A percentile compares a stretch with the other conserved stretches of the same genome.
Evolutionary conservation across 2,888 invertebrate genomes (phyloP).

Genomic region (Cerceris rybyensis): DNA sequence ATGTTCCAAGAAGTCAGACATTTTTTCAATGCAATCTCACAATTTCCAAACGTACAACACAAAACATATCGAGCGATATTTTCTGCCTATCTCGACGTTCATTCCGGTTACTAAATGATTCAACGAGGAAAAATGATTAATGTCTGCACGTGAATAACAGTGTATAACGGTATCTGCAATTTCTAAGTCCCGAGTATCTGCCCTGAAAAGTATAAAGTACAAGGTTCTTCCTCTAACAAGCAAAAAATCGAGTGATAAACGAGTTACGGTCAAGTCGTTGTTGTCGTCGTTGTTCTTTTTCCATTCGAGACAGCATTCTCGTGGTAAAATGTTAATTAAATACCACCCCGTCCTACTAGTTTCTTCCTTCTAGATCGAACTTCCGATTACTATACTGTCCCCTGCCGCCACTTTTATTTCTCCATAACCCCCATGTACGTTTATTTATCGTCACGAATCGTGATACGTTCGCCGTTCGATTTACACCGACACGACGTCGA

Average conservation of each 20-base stretch:
- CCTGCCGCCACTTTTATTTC: background rate
- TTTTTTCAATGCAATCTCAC: too few relatives aligned
- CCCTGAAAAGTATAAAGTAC: background rate
- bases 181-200: background rate
- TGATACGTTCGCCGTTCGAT: conserved; percentile 35
- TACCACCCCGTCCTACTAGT: background rate
- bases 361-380: background rate
- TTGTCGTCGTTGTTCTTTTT: background rate
- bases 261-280: background rate
- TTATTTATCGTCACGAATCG: conserved; percentile 23
- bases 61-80: too few relatives aligned
- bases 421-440: background rate
- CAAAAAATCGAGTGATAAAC: conserved; percentile 2
- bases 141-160: background rate
- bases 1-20: too few relatives aligned
- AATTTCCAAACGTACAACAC: too few relatives aligned
- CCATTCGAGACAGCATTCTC: background rate
- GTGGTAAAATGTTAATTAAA: conserved; percentile 19
- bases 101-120: conserved; percentile 1
- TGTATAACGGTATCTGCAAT: too few relatives aligned
- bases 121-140: conserved; percentile 9
- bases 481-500: conserved; percentile 21
- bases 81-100: too few relatives aligned
- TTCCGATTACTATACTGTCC: background rate
- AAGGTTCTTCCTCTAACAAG: conserved; percentile 13